Evolutionary conservation across 2,797 vertebrate genomes (phyloP).

Genomic region (Geotrypetes seraphini): DNA sequence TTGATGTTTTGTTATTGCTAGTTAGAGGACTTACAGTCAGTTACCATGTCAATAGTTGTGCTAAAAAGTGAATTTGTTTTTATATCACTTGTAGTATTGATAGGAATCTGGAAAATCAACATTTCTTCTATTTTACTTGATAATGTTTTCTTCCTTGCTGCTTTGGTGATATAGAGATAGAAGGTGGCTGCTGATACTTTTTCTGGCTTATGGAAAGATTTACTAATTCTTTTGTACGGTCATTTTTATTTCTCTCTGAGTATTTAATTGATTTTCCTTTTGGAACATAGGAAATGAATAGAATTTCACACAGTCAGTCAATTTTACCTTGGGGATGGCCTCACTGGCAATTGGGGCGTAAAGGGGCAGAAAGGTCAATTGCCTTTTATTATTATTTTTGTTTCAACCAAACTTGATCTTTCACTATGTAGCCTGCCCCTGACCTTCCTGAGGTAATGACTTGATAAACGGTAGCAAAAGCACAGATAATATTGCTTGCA

Average conservation of each 20-base stretch:
- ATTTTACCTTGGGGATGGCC: slow-evolving; percentile 27
- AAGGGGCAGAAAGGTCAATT: slow-evolving; percentile 6
- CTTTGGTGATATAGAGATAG: too few relatives aligned
- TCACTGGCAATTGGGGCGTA: background rate
- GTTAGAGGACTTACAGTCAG: too few relatives aligned
- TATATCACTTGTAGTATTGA: background rate
- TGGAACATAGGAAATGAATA: slow-evolving; percentile 16
- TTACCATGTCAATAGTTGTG: background rate
- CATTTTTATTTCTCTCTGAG: slow-evolving; percentile 33
- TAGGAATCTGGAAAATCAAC: slow-evolving; percentile 9
- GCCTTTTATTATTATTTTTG: slow-evolving; percentile 4
- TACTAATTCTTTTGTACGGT: background rate
- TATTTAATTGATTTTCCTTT: slow-evolving; percentile 29
- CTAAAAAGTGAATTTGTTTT: slow-evolving; percentile 8
- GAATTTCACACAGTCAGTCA: slow-evolving; percentile 37
- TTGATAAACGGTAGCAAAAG: slow-evolving; percentile 13
- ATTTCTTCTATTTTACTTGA: too few relatives aligned
- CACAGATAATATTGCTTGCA: slow-evolving; percentile 8
- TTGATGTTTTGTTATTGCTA: too few relatives aligned
- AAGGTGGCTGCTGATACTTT: too few relatives aligned
- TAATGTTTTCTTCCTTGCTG: too few relatives aligned
- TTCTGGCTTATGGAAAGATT: too few relatives aligned
- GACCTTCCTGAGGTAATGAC: slow-evolving; percentile 23
- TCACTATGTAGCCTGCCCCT: background rate
- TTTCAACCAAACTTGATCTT: slow-evolving; percentile 8